Conservation (phyloP, 1,140 invertebrate genomes). For the Drosophila ogumai region DNA sequence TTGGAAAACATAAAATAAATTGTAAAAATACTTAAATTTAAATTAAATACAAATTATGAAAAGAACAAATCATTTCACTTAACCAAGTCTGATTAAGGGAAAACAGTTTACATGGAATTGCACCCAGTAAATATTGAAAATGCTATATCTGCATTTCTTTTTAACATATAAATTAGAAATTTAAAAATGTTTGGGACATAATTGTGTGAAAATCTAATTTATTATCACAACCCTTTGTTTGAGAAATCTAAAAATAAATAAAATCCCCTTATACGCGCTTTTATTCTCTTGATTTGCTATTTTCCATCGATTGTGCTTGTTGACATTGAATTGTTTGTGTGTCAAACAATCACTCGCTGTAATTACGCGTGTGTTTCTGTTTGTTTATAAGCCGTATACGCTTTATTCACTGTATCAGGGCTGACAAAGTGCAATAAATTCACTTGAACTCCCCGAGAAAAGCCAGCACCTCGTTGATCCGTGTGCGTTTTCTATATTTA, state of each 20-base stretch:
- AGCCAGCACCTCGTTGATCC: conserved; percentile 45
- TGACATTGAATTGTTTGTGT: conserved; percentile 46
- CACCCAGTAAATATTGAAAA: not conserved
- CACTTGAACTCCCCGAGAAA: conserved; percentile 55
- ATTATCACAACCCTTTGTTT: not conserved
- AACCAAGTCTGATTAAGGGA: too few species aligned
- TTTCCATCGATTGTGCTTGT: conserved; percentile 21
- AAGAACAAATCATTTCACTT: not conserved
- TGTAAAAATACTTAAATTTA: not conserved
- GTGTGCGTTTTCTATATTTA: conserved; percentile 44
- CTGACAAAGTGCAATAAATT: conserved; percentile 56
- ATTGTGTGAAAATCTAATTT: too few species aligned
- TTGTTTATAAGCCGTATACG: conserved; percentile 17
- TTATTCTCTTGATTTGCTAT: not conserved
- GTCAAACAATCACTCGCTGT: conserved; percentile 23
- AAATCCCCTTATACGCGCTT: not conserved
- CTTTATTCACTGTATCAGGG: conserved; percentile 36
- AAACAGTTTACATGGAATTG: too few species aligned
- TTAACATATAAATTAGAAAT: not conserved
- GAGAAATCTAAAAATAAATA: not conserved
- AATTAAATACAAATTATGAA: not conserved
- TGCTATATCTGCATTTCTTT: not conserved
- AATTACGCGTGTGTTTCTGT: conserved; percentile 16
- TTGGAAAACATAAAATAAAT: not conserved
- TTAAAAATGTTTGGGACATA: not conserved